A percentile compares a stretch with the other conserved stretches of the same genome.
Conservation (phyloP, 2,113 vertebrate genomes). For the Spilogale gracilis region DNA sequence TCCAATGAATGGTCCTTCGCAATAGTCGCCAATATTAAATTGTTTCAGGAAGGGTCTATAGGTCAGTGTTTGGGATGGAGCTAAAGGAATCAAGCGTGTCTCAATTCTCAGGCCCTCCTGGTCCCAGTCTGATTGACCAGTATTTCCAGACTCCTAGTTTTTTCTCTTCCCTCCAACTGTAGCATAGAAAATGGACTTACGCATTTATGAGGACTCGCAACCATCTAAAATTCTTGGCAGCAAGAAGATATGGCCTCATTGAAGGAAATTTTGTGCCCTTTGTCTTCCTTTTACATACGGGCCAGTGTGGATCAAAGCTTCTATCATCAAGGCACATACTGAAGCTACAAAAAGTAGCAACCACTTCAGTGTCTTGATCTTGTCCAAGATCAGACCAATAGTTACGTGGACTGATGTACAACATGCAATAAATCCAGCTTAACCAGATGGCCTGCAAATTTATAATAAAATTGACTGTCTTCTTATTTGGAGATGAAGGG, state of each 20-base stretch:
- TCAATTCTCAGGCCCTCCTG: neutral
- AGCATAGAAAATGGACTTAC: neutral
- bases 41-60: neutral
- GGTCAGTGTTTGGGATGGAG: neutral
- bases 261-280: neutral
- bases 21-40: neutral
- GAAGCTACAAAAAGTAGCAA: neutral
- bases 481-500: neutral
- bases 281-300: neutral
- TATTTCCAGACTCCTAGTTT: neutral
- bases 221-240: neutral
- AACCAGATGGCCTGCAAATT: neutral
- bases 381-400: neutral
- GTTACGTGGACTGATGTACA: neutral
- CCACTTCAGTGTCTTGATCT: neutral
- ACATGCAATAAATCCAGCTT: neutral
- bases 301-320: neutral
- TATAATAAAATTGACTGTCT: neutral
- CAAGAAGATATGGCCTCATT: neutral
- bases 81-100: neutral
- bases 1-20: neutral
- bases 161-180: neutral
- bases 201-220: neutral
- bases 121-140: neutral
- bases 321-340: neutral